Base-by-base conservation (phyloP, 2,888 invertebrate species). In the Pemphredon lugubris region DNA sequence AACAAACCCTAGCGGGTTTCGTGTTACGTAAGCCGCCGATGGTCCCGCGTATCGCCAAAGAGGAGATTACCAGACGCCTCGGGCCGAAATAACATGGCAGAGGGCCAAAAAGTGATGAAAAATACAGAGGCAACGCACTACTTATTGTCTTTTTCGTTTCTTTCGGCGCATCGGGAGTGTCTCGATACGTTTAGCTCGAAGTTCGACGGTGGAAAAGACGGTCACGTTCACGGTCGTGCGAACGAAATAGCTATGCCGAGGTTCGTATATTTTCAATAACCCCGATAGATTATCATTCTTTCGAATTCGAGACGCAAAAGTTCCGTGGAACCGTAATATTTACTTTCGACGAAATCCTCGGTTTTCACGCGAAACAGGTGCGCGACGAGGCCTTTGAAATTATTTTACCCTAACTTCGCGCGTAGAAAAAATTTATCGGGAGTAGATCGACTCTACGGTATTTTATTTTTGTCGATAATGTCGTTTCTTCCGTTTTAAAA, bases 161-260 rank as follows among this genome's bases (percentile, higher is more conserved):
- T 2, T n/a, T 7, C 18, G 20, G 7, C 11, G n/a, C n/a, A n/a
- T n/a, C n/a, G n/a, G n/a, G n/a, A n/a, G n/a, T n/a, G 18, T 9
- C 9, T 7, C 14, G n/a, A 13, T 2, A 23, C 20, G 34, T 13
- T 3, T 26, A 23, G 2, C 37, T n/a, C 20, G 34, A 34, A 11
- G 2, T 2, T 39, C 9, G 16, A 1, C 3, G 30, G 9, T 7
- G 40, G 11, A 32, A 34, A 51, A 47, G 40, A 68, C 61, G 71
- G 71, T 66, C 75, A 76, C 69, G 73, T 77, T 73, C 77, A 75
- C 20, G 67, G 77, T 34, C 74, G 64, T 13, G 34, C 0, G 11
- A 53, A 11, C 18, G 50, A 45, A 37, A 55, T 20, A 18, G 34
- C 32, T 13, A n/a, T 7, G 0, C 6, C 1, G 9, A 11, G 34